Base-by-base conservation (phyloP, 2,113 vertebrate genomes). In the Gymnorhina tibicen region DNA sequence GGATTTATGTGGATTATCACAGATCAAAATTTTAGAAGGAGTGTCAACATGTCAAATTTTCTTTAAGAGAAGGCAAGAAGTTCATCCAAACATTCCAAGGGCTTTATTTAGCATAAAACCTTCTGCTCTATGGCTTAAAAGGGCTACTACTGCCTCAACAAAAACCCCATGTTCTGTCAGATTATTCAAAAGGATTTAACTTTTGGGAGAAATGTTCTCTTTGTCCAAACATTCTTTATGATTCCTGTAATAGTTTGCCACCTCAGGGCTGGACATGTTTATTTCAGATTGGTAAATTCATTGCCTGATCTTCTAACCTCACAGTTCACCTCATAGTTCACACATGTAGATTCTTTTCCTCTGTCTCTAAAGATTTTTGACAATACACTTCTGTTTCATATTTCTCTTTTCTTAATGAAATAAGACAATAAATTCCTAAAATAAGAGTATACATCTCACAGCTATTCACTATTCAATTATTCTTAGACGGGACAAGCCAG, bases 1-100 rank as follows among this genome's bases (percentile, higher is more conserved):
- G 95, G 91, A 97, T 97, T 95, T 97, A 95, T 6, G 39, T 94
- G 96, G 97, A 96, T 97, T 96, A 97, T 88, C 93, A 96, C 76
- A 96, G 96, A 97, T 95, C 95, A 97, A 87, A 96, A 96, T 92
- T 90, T 95, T 95, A 95, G 94, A 92, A 90, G 72, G 89, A 77
- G 58, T 95, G 95, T 96, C 96, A 97, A 96, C 94, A 90, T 96
- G 96, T 97, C 97, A 97, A 91, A 95, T 96, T 93, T 95, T 93
- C 91, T 96, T 91, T 89, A 93, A 97, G 82, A 94, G 69, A 95
- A 92, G 84, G 86, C 78, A 93, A 79, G 76, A 89, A 97, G 94
- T 96, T 97, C 96, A 97, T 87, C 74, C 64, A 95, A 97, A 94
- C 95, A 87, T 95, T 97, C 70, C 80, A 87, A 83, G 80, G 88